Conservation (phyloP, 2,797 vertebrate species). For the Anolis apletophallus region DNA sequence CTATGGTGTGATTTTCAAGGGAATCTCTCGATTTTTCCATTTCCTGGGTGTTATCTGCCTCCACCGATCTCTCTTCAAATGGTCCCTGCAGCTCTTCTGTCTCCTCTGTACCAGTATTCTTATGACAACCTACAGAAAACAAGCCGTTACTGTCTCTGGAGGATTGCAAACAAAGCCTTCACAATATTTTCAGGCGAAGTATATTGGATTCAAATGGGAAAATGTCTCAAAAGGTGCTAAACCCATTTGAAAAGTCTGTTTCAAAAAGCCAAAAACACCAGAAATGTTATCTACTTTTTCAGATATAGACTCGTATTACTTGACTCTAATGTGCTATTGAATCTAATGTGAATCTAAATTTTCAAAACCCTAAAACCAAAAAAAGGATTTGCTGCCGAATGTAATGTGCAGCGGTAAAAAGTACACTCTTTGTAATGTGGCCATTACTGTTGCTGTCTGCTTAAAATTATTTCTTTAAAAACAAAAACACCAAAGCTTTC, state of each 20-base stretch:
- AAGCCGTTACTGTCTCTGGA: background rate
- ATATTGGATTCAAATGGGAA: background rate
- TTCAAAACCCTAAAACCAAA: no score
- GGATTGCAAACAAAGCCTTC: background rate
- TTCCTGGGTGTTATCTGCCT: slow-evolving; percentile 73
- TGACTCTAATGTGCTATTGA: no score
- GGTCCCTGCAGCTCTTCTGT: slow-evolving; percentile 66
- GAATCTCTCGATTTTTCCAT: slow-evolving; percentile 66
- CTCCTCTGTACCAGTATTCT: background rate
- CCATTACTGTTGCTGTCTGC: no score
- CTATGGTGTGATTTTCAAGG: slow-evolving; percentile 82
- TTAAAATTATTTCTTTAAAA: no score
- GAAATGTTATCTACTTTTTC: background rate
- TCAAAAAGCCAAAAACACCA: background rate
- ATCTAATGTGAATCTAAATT: no score
- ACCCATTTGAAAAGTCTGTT: background rate
- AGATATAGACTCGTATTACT: background rate
- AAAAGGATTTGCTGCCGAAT: no score
- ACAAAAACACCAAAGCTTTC: no score
- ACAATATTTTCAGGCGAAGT: background rate
- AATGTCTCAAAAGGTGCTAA: background rate
- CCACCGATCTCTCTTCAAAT: slow-evolving; percentile 82
- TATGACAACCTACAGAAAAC: background rate
- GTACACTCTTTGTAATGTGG: no score
- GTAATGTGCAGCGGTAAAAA: no score